These are phyloP conservation scores for Hydrozoanthus tunicans DNA, from an alignment of 64 coral and sea anemone genomes.

Conservation along the genomic window DNA sequence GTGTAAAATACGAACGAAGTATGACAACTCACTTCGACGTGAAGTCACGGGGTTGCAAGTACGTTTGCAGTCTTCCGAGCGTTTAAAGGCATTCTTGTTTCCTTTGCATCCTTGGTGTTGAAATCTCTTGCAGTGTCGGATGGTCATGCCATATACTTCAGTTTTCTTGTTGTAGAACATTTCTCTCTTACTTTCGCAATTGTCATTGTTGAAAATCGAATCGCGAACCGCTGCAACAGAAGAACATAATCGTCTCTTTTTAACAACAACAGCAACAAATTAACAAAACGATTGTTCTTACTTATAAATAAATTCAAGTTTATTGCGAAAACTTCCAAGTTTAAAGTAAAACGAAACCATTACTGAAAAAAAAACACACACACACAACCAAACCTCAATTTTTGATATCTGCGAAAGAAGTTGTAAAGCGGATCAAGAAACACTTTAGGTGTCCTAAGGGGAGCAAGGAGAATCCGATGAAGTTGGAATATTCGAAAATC, in stretches of 20 bases:
- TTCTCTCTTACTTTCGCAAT: constrained; percentile 41
- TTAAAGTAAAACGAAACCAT: too few relatives aligned
- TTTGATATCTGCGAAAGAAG: too few relatives aligned
- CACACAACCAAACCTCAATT: too few relatives aligned
- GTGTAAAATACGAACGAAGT: neutral
- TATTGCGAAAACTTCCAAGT: too few relatives aligned
- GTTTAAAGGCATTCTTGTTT: constrained; percentile 19
- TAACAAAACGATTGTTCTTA: too few relatives aligned
- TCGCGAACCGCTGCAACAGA: constrained; percentile 2
- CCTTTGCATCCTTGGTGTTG: constrained; percentile 5
- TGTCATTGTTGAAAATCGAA: constrained; percentile 37
- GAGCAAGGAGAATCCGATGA: neutral
- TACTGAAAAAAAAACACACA: too few relatives aligned
- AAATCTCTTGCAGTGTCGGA: constrained; percentile 40
- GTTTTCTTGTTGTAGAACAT: constrained; percentile 48
- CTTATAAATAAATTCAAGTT: neutral
- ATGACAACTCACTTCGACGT: constrained; percentile 28
- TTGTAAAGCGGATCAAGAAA: too few relatives aligned
- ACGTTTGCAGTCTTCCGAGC: neutral
- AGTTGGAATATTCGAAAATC: neutral
- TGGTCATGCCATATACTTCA: constrained; percentile 13
- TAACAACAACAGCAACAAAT: too few relatives aligned
- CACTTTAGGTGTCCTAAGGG: too few relatives aligned
- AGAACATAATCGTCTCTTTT: neutral
- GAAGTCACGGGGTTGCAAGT: neutral